Evolutionary conservation across 37 sponge, comb jelly and placozoan genomes (phyloP).

Genomic region (Eunapius fragilis): DNA sequence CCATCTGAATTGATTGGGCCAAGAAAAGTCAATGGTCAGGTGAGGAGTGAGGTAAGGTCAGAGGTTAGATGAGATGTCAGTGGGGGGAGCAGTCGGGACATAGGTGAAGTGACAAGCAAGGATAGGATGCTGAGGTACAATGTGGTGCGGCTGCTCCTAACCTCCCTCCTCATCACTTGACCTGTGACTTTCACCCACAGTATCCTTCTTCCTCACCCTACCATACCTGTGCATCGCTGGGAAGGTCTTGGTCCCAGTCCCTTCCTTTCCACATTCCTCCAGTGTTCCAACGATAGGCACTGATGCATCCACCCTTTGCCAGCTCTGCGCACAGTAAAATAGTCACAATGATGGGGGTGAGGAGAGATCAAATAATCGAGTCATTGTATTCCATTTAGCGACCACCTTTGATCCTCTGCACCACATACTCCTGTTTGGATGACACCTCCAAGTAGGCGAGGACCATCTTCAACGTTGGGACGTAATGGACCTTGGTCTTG

Average conservation of each 20-base stretch:
- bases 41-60: too few species aligned
- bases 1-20: too few species aligned
- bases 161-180: too few species aligned
- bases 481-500: slow-evolving; percentile 27
- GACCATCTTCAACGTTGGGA: slow-evolving; percentile 68
- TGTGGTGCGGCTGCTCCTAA: too few species aligned
- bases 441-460: slow-evolving; percentile 83
- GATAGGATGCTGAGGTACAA: too few species aligned
- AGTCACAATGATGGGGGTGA: too few species aligned
- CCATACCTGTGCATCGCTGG: slow-evolving; percentile 86
- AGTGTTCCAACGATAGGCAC: slow-evolving; percentile 74
- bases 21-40: too few species aligned
- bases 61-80: too few species aligned
- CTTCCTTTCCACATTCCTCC: slow-evolving; percentile 82
- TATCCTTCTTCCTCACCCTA: background rate
- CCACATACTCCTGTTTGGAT: slow-evolving; percentile 87
- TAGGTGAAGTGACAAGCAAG: too few species aligned
- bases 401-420: slow-evolving; percentile 74
- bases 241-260: slow-evolving; percentile 83
- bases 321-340: slow-evolving; percentile 78
- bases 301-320: slow-evolving; percentile 71
- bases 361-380: too few species aligned
- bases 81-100: too few species aligned
- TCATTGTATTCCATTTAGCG: background rate
- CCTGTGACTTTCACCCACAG: too few species aligned